phyloP scores from a whole-genome alignment of 2,113 vertebrate genomes.

The Salvator merianae region DNA sequence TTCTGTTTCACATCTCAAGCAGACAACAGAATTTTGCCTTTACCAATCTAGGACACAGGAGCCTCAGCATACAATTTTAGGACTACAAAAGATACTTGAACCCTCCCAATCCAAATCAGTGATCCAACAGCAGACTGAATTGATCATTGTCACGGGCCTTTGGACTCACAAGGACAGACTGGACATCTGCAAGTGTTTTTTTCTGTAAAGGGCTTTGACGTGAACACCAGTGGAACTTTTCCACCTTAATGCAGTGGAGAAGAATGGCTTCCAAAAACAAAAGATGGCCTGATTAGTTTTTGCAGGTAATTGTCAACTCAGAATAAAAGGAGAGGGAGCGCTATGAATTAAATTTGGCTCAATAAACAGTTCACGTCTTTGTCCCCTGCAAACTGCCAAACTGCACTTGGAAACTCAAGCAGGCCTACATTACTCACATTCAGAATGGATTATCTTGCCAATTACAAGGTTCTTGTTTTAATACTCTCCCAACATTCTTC shows the following conservation, averaged over 20 bases:
- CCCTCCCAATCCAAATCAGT: background rate
- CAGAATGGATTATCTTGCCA: background rate
- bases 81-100: background rate
- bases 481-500: background rate
- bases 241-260: no score
- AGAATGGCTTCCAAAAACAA: background rate
- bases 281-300: background rate
- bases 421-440: background rate
- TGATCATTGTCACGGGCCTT: background rate
- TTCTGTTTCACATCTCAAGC: background rate
- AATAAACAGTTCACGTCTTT: background rate
- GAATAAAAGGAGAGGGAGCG: background rate
- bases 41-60: background rate
- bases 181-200: background rate
- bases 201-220: background rate
- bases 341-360: background rate
- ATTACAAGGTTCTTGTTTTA: slow-evolving; percentile 10
- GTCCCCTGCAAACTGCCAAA: background rate
- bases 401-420: background rate
- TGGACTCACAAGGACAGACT: background rate
- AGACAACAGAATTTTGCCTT: background rate
- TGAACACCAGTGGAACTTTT: no score
- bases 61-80: background rate
- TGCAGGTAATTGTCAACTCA: background rate
- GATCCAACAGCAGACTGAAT: background rate